Evolutionary conservation across 1,140 invertebrate genomes (phyloP), one percentile per base, ranked within the genome.

Genomic region (Globodera rostochiensis): DNA sequence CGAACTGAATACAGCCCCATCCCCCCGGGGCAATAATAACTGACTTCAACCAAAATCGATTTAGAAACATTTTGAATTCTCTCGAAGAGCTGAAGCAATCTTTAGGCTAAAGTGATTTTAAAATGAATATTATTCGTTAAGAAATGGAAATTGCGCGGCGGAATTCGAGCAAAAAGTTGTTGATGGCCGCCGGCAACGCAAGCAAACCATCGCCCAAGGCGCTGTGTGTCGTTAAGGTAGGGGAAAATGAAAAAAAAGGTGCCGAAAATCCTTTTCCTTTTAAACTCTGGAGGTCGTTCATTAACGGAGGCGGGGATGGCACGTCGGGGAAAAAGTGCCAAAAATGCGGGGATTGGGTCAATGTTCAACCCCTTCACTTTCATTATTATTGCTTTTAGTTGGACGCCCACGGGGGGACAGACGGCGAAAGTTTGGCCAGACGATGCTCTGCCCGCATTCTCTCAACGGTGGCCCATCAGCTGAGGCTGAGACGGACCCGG

Each of bases 381-480:
- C 36, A 36, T 36, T 36, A 25, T 36, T 36, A 36, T 36, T 36
- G 36, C 36, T 64, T 76, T n/a, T 7, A 76, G 45, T 76, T 76
- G 74, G 74, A 66, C 46, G 66, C 74, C 36, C 9, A 74, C 47
- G 77, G 25, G 21, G 77, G 15, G 15, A 25, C 36, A 15, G n/a
- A 50, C 4, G 46, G 46, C 60, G 53, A 77, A 77, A 77, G 67
- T 46, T 69, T 70, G 70, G 70, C 49, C n/a, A 25, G 77, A 13
- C 66, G 77, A 21, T 69, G 66, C 19, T 78, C 77, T 8, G 77
- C 77, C 21, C 46, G 64, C n/a, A 64, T 70, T 15, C 66, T 78
- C 6, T 69, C 77, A 45, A 70, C 53, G 13, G 64, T 78, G 70
- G 77, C 70, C 70, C 46, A 78, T 50, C 77, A 78, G 66, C 50